A percentile compares a stretch with the other conserved stretches of the same genome.
phyloP scores from a whole-genome alignment of 2,113 vertebrate species.

The Zosterops hypoxanthus region DNA sequence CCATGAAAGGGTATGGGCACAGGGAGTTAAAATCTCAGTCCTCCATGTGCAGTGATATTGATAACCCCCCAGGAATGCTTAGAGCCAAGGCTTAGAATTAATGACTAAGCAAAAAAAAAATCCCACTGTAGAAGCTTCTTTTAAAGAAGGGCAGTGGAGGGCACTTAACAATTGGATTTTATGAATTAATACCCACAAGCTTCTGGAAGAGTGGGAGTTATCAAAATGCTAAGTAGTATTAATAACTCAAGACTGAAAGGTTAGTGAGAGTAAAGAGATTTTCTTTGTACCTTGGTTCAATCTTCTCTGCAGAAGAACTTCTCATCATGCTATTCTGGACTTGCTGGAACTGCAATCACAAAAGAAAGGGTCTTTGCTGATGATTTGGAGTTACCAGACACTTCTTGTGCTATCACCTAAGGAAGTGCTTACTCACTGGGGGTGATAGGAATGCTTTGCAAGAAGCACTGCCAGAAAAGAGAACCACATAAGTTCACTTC shows the following conservation, averaged over 20 bases:
- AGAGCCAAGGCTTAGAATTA: neutral
- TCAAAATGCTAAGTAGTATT: constrained; percentile 16
- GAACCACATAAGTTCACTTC: neutral
- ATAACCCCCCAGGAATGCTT: neutral
- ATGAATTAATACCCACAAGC: neutral
- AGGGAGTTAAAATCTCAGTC: neutral
- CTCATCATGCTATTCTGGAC: constrained; percentile 94
- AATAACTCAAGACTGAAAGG: neutral
- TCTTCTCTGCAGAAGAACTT: constrained; percentile 84
- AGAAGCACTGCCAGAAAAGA: neutral
- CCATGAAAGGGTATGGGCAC: neutral
- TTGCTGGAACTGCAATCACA: constrained; percentile 87
- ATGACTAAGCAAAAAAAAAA: constrained; percentile 5
- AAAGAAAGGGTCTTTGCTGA: neutral
- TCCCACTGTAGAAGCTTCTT: neutral
- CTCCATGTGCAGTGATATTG: neutral
- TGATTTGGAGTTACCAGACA: neutral
- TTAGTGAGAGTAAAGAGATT: neutral
- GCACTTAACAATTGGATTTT: neutral
- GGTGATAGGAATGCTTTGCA: neutral
- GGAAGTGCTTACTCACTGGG: neutral
- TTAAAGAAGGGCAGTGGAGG: neutral
- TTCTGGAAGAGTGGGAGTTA: neutral
- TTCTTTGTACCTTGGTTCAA: constrained; percentile 87
- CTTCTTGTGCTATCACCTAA: neutral